These are phyloP conservation scores for Presbytis comata DNA, from an alignment of 2,797 vertebrate species.

Conservation along the genomic window DNA sequence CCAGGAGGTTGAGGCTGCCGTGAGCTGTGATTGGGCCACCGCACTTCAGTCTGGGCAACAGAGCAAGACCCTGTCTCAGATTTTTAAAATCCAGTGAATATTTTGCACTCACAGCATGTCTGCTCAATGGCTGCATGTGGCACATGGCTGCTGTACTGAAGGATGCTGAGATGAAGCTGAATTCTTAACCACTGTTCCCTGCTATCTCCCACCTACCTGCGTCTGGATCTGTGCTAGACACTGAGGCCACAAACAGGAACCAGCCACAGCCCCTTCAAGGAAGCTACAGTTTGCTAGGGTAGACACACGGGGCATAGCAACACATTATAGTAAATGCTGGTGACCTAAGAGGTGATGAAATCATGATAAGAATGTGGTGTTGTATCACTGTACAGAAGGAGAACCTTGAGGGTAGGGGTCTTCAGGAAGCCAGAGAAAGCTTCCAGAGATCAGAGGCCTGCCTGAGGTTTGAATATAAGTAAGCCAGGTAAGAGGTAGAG, in stretches of 20 bases:
- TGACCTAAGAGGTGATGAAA: neutral
- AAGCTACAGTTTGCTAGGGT: neutral
- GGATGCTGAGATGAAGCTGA: accelerated
- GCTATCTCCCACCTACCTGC: neutral
- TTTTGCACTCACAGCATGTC: neutral
- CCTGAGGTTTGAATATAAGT: neutral
- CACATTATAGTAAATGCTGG: accelerated
- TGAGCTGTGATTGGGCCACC: too few species aligned
- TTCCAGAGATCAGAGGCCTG: neutral
- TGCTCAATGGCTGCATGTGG: neutral
- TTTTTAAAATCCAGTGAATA: neutral
- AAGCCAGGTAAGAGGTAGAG: neutral
- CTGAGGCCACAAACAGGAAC: neutral
- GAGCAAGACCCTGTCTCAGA: too few species aligned
- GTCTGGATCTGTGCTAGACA: too few species aligned
- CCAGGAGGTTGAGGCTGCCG: too few species aligned
- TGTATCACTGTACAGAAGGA: neutral
- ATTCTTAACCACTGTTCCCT: too few species aligned
- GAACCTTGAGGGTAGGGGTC: too few species aligned
- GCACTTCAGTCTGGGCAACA: too few species aligned
- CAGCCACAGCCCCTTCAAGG: neutral
- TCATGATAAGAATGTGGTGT: accelerated
- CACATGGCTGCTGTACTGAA: neutral
- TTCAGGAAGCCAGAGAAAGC: neutral
- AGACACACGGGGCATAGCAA: neutral